Percentiles rank a stretch among this genome's conserved stretches.
Conservation (phyloP, 2,888 invertebrate species). For the Protonemura montana region DNA sequence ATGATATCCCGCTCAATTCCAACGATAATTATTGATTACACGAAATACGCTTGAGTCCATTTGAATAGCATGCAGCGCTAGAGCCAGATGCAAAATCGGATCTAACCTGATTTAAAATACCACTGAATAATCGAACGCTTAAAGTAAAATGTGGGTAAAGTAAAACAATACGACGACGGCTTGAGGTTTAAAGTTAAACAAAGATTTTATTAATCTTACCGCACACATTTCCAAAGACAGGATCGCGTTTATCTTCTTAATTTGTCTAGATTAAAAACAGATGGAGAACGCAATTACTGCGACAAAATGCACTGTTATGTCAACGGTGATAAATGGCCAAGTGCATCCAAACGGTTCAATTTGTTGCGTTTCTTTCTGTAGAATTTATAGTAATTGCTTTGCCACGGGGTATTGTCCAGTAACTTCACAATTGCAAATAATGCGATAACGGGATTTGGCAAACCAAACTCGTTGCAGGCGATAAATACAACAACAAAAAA, state of each 20-base stretch:
- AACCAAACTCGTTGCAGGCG: neutral
- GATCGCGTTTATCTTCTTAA: neutral
- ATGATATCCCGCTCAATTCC: neutral
- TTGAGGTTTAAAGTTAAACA: too few relatives aligned
- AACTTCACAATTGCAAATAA: neutral
- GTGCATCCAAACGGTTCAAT: neutral
- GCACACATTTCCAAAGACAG: neutral
- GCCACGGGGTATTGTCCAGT: neutral
- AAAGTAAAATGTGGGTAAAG: too few relatives aligned
- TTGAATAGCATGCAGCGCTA: too few relatives aligned
- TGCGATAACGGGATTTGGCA: neutral
- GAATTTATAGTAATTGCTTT: neutral
- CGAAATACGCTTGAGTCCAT: neutral
- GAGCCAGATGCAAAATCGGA: too few relatives aligned
- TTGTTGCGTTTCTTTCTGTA: neutral
- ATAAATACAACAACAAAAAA: neutral
- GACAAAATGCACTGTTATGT: neutral
- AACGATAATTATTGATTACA: neutral
- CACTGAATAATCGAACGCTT: too few relatives aligned
- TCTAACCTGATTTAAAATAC: too few relatives aligned
- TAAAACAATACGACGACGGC: too few relatives aligned
- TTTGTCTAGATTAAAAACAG: neutral
- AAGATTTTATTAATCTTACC: neutral
- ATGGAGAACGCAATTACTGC: neutral
- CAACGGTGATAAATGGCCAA: neutral